These are phyloP conservation scores for Delphinapterus leucas DNA, from an alignment of 2,113 vertebrate species.

Conservation along the genomic window DNA sequence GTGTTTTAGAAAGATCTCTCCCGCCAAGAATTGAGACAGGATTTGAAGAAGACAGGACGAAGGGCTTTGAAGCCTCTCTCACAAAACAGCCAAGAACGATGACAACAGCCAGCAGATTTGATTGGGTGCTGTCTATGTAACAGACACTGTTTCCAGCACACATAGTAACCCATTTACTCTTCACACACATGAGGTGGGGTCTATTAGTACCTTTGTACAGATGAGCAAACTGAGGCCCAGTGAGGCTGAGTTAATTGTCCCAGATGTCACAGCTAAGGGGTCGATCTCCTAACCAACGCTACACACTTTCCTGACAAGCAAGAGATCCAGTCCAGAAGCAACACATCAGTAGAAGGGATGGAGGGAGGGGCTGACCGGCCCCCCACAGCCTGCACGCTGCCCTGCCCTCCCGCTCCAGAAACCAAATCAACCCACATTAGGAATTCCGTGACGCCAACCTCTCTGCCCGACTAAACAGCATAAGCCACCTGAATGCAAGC, in stretches of 20 bases:
- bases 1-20: not conserved
- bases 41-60: not conserved
- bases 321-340: not conserved
- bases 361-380: not conserved
- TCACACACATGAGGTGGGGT: not conserved
- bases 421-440: not conserved
- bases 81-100: not conserved
- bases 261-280: not conserved
- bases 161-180: not conserved
- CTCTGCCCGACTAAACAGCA: not conserved
- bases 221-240: not conserved
- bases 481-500: not conserved
- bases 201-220: not conserved
- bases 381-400: not conserved
- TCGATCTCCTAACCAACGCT: not conserved
- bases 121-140: not conserved
- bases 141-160: not conserved
- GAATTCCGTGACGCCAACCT: not conserved
- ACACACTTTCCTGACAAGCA: not conserved
- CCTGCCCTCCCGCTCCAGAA: not conserved
- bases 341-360: not conserved
- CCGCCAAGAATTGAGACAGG: not conserved
- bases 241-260: not conserved
- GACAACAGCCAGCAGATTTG: not conserved
- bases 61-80: not conserved